Base-by-base conservation (phyloP, 2,888 invertebrate genomes). In the Strigamia transsilvanica region DNA sequence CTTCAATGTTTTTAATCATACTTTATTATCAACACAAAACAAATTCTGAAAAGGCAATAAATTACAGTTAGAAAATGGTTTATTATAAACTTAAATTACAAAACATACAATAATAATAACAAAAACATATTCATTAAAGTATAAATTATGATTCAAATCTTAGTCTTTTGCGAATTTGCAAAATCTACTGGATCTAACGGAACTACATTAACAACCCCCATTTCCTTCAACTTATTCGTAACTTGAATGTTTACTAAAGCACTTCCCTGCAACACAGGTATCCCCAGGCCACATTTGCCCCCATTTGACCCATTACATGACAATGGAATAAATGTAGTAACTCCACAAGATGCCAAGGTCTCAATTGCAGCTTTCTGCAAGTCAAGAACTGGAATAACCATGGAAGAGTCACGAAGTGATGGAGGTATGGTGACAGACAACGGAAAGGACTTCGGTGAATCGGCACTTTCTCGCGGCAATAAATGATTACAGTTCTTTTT, bases 171-270 rank as follows among this genome's bases (percentile, higher is more conserved):
- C 18, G 23, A 12, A 66, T 66, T 66, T 23, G 21, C 23, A n/a
- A n/a, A n/a, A 18, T 18, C 18, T n/a, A 66, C 61, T 5, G 61
- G 61, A 66, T 66, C 61, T 23, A 66, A 23, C 5, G 61, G 61
- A 23, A 66, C 23, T 66, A 23, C 61, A 66, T 66, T 66, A 21
- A 66, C 61, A 66, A 66, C 61, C 12, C 61, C 61, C 61, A 66
- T 66, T 66, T 66, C 61, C 61, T 21, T 66, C 12, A 66, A 66
- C 12, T 18, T 66, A 12, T 21, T 23, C 0, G 61, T n/a, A 2
- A 66, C 18, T 21, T 66, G 21, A 7, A 18, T 3, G 18, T 66
- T 66, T 15, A 66, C 61, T 12, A 66, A 21, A 66, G 18, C 23
- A 66, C 61, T 66, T 7, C 61, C 61, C 21, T 21, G 6, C 12